Base-by-base conservation (phyloP, 2,797 vertebrate genomes). In the Melanitta fusca region DNA sequence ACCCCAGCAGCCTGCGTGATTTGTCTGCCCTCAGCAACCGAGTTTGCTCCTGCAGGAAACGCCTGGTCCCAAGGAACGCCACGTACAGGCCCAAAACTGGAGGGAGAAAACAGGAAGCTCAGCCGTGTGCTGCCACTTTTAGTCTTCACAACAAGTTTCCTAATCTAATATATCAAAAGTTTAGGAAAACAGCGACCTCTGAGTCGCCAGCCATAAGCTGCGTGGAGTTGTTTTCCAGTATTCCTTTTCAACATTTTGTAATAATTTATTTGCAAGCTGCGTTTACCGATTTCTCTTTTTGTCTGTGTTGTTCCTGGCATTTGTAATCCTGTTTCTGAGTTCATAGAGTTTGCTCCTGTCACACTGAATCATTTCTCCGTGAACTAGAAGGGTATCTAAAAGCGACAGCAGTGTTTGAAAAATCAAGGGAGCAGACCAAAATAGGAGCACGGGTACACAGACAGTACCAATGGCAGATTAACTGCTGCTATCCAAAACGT, bases 221-320 rank as follows among this genome's bases (percentile, higher is more conserved):
- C 30, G 3, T 56, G n/a, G 53, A 43, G 9, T 10, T 1, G 0
- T 9, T 17, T 4, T 13, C 8, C 8, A 3, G 10, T 57, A 64
- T 27, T 78, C 45, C 51, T 85, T 89, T 75, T 39, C 11, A 49
- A 1, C 36, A 16, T 39, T 84, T 87, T 7, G 21, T 18, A 6
- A 5, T 64, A 69, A 71, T 4, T 80, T 80, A 32, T 3, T 57
- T 88, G 60, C 39, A 72, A 72, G 45, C 13, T 92, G 34, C 18
- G 24, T 71, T 80, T 85, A 56, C 19, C 10, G 8, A 28, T 18
- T 62, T 88, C 4, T 36, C 32, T 73, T 57, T 61, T 20, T 13
- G 5, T 75, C 7, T 64, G 0, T 68, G 10, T 72, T 79, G 8
- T 79, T 92, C 41, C 39, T 78, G 34, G 43, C 41, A 80, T 82